Base-by-base conservation (phyloP, 2,113 vertebrate species). In the Alligator mississippiensis region DNA sequence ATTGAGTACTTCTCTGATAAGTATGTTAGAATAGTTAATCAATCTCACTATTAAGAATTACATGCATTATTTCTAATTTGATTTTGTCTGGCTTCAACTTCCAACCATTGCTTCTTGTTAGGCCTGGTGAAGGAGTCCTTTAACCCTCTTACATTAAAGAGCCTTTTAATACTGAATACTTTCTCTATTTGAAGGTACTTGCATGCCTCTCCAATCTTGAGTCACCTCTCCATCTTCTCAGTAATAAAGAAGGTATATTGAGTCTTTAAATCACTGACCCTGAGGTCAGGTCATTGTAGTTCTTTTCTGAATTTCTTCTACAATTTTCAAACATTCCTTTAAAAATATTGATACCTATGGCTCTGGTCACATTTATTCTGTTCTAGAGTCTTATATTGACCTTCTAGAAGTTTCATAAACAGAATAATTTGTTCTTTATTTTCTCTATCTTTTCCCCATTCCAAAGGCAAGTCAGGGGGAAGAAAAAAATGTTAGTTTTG, bases 391-490 rank as follows among this genome's bases (percentile, higher is more conserved):
- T 80, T 18, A 88, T 34, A 57, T 2, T n/a, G 66, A 19, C 21
- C 16, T 63, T 85, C 60, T 25, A 79, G 9, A 86, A 30, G 5
- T 28, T 16, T 28, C n/a, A 1, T 22, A 30, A 75, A 15, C 81
- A 70, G 77, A 8, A 22, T 1, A 81, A 24, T 5, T 72, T 62
- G 30, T 5, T 27, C n/a, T 1, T 34, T 64, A 12, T 85, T 64
- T 27, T 66, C 28, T 28, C 2, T 3, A 27, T 30, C 77, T 8
- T 54, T 82, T 75, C 18, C 63, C 77, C 92, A 79, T 70, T 94
- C 17, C 5, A 1, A 0, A 2, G 12, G 21, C 15, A 77, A 66
- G 63, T 47, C 13, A 28, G 4, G 4, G 22, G 18, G 22, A 47
- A 3, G 22, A 61, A 74, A 85, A 75, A 24, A 14, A 24, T 14